These are phyloP conservation scores for Zaprionus ghesquierei DNA, from an alignment of 1,140 invertebrate species.

Conservation along the genomic window DNA sequence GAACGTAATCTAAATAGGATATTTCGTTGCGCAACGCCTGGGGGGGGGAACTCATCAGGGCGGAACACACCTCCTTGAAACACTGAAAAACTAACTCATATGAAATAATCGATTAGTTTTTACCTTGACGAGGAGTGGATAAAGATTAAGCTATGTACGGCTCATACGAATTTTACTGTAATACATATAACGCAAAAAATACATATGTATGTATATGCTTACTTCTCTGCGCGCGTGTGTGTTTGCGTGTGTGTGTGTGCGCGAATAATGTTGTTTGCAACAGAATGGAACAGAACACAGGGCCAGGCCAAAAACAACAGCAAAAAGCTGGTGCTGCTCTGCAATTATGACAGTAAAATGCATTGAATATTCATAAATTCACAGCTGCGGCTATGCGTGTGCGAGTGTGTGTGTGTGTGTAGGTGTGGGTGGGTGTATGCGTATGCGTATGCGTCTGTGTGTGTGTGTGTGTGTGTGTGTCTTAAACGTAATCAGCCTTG, in stretches of 20 bases:
- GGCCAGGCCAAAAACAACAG: slow-evolving; percentile 24
- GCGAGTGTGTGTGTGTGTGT: background rate
- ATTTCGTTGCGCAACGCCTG: background rate
- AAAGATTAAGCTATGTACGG: slow-evolving; percentile 16
- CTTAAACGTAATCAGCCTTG: slow-evolving; percentile 63
- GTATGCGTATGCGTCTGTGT: background rate
- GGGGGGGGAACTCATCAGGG: background rate
- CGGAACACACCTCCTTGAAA: background rate
- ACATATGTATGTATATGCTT: background rate
- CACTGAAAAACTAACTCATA: slow-evolving; percentile 58
- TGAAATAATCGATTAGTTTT: slow-evolving; percentile 59
- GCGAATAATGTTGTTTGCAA: slow-evolving; percentile 24
- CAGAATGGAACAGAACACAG: slow-evolving; percentile 14
- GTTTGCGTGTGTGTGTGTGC: slow-evolving; percentile 5
- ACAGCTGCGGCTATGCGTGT: background rate
- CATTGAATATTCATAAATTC: slow-evolving; percentile 74
- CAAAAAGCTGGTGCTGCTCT: slow-evolving; percentile 42
- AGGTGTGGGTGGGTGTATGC: slow-evolving; percentile 5
- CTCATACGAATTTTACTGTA: background rate
- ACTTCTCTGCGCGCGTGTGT: background rate
- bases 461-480: slow-evolving; percentile 15
- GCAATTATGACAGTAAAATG: slow-evolving; percentile 74
- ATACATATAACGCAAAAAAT: slow-evolving; percentile 8
- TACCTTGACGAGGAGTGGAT: slow-evolving; percentile 8
- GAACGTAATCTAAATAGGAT: background rate